Evolutionary conservation across 2,113 vertebrate genomes (phyloP).

Genomic region (human (Homo sapiens)): DNA sequence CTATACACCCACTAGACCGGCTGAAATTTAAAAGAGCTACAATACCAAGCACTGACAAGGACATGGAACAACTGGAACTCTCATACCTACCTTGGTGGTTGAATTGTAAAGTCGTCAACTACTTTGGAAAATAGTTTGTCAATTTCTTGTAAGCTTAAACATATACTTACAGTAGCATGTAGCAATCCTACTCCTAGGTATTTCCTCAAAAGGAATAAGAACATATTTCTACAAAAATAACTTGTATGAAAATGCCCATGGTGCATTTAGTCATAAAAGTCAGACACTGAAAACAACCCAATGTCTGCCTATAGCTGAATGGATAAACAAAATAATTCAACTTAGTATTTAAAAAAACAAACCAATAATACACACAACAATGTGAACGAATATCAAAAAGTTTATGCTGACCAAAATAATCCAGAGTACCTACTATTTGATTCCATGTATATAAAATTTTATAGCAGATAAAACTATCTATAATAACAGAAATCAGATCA

Average conservation of each 20-base stretch:
- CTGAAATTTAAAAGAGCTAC: neutral
- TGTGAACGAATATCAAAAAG: neutral
- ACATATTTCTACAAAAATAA: neutral
- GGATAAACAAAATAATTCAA: neutral
- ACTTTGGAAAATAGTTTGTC: neutral
- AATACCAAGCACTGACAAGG: neutral
- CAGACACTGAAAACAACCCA: neutral
- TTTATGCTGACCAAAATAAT: neutral
- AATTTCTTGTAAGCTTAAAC: neutral
- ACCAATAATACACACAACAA: neutral
- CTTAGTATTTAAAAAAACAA: neutral
- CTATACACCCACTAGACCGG: neutral
- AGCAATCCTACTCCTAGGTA: neutral
- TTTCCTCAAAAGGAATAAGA: neutral
- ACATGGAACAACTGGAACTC: neutral
- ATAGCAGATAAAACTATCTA: neutral
- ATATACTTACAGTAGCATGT: neutral
- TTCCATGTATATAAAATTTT: neutral
- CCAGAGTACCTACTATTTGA: neutral
- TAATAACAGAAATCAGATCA: neutral
- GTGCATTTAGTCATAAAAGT: neutral
- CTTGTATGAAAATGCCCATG: neutral
- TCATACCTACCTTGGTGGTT: neutral
- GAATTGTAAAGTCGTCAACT: neutral
- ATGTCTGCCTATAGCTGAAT: neutral